Evolutionary conservation across 2,888 invertebrate species (phyloP), one percentile per base, ranked within the genome.

Genomic region (Dolichomitus sp.): DNA sequence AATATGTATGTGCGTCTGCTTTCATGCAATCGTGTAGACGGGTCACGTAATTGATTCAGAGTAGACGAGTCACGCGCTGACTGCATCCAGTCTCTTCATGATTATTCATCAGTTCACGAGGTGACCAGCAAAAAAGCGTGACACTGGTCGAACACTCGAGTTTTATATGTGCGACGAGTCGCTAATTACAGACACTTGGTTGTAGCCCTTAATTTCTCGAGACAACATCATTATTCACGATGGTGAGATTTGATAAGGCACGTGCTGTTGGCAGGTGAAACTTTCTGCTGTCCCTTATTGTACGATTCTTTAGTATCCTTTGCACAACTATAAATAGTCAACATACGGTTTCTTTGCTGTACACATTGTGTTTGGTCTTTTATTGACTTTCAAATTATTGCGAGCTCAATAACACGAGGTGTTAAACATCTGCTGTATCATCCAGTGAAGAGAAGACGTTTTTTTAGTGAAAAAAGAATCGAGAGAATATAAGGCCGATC

Each of bases 141-240:
- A 61, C 61, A 61, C 37, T 19, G 37, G 37, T 33, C 37, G 37
- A 61, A 37, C 61, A 37, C 61, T 61, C 33, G 37, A 37, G 37
- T 59, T 30, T 11, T 70, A 59, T 42, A 59, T 30, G 30, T 76
- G 70, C 79, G 79, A 75, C 70, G 79, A 76, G 72, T 75, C 40
- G 79, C 74, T 79, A 83, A 83, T 83, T 76, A 79, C 73, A 27
- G 48, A 76, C 75, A 72, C 72, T 72, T 73, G 59, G 63, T 59
- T 48, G 61, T 45, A 79, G 66, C 80, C 70, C 72, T 85, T 83
- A 81, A 84, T 86, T 84, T 69, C 50, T 52, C 69, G 70, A 77
- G 76, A 84, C 80, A 80, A 80, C 82, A 80, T 82, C 79, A 72
- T 86, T 82, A 85, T 79, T 86, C 85, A 83, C 68, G 83, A 81